phyloP scores from a whole-genome alignment of 2,797 vertebrate genomes.

The Pogoniulus pusillus region DNA sequence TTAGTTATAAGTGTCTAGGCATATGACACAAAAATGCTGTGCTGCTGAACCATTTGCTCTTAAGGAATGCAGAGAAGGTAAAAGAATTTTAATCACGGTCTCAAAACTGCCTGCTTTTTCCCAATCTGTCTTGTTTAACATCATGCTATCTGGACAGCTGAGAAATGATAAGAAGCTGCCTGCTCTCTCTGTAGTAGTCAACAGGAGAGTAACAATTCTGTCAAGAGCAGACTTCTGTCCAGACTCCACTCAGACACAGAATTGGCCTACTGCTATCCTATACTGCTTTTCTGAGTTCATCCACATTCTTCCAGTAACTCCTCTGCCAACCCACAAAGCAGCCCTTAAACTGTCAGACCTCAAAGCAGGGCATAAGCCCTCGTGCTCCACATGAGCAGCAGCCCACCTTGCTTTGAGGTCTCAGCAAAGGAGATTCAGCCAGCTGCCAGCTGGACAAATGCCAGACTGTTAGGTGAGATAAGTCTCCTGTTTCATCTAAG shows the following conservation, averaged over 20 bases:
- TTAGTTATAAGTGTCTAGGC: neutral
- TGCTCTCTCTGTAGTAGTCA: neutral
- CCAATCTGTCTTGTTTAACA: neutral
- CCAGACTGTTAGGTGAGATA: neutral
- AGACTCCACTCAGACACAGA: neutral
- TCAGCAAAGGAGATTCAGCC: neutral
- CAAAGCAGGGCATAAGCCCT: neutral
- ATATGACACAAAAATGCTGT: neutral
- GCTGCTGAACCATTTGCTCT: neutral
- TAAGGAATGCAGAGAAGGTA: neutral
- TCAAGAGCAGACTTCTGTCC: neutral
- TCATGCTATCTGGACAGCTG: neutral
- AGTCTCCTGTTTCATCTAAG: neutral
- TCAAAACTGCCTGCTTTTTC: neutral
- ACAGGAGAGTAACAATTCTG: neutral
- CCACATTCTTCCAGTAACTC: neutral
- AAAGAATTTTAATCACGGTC: neutral
- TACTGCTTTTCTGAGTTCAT: constrained; percentile 10
- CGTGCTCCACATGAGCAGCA: neutral
- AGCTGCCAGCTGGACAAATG: neutral
- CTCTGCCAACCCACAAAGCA: neutral
- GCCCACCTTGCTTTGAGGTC: neutral
- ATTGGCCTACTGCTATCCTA: neutral
- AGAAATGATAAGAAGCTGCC: neutral
- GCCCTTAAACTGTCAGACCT: neutral